These are phyloP conservation scores for Tyto alba DNA, from an alignment of 2,113 vertebrate genomes.

Conservation along the genomic window DNA sequence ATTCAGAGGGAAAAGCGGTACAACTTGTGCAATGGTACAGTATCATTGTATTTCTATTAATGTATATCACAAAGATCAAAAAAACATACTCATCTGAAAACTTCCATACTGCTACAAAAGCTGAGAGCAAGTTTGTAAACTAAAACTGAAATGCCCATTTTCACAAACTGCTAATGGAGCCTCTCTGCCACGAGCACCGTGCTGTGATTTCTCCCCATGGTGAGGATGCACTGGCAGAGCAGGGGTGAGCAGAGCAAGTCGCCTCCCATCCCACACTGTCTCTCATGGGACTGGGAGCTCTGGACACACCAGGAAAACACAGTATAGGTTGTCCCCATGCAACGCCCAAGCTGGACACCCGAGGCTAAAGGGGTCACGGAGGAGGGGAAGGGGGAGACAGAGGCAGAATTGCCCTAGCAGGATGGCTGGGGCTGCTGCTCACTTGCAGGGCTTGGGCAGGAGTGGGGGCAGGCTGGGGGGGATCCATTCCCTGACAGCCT, in stretches of 20 bases:
- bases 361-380: neutral
- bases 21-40: neutral
- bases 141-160: neutral
- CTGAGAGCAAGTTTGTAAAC: neutral
- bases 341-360: neutral
- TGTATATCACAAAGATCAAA: neutral
- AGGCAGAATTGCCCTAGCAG: neutral
- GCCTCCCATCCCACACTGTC: neutral
- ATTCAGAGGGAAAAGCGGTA: neutral
- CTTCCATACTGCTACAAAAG: neutral
- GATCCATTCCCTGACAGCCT: neutral
- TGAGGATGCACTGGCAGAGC: neutral
- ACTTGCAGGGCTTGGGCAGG: neutral
- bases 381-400: neutral
- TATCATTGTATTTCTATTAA: neutral
- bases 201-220: neutral
- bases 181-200: neutral
- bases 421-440: neutral
- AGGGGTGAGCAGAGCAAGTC: neutral
- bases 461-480: accelerated
- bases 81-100: neutral
- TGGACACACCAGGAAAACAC: neutral
- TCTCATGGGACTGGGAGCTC: neutral
- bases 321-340: neutral
- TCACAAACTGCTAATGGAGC: neutral